Percentiles rank a stretch among this genome's conserved stretches.
Conservation (phyloP, 2,888 invertebrate genomes). For the Eristalinus aeneus region DNA sequence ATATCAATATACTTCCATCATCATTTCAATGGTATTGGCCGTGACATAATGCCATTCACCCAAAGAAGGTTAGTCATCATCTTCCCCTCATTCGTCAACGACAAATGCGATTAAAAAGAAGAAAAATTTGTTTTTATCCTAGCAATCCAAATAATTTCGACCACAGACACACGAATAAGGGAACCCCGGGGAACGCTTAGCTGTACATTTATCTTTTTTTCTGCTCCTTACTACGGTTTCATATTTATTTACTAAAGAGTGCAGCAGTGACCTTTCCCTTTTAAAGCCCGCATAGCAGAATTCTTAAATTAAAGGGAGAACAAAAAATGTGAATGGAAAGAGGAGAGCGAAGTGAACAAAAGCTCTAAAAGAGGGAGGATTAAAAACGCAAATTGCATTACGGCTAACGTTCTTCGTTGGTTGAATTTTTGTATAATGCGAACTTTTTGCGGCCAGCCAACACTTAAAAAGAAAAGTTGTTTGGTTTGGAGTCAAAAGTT, state of each 20-base stretch:
- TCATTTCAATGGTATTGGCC: not conserved
- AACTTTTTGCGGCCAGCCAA: slow-evolving; percentile 56
- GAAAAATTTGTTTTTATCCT: not conserved
- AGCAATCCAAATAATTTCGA: not conserved
- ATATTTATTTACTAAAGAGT: not conserved
- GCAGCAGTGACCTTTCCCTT: slow-evolving; percentile 17
- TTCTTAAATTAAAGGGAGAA: slow-evolving; percentile 6
- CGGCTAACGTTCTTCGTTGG: slow-evolving; percentile 39
- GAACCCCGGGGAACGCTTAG: slow-evolving; percentile 1
- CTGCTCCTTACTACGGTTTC: slow-evolving; percentile 5
- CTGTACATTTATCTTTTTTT: slow-evolving; percentile 47
- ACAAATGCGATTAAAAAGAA: not conserved
- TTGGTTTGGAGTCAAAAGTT: slow-evolving; percentile 53
- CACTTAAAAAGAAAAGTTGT: slow-evolving; percentile 52
- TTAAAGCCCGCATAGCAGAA: slow-evolving; percentile 19
- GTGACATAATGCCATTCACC: not conserved
- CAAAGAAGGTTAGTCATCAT: not conserved
- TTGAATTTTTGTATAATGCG: slow-evolving; percentile 42
- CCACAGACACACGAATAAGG: not conserved
- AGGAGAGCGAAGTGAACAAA: slow-evolving; percentile 30
- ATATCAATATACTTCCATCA: not conserved
- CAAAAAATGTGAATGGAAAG: slow-evolving; percentile 13
- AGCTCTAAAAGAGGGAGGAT: slow-evolving; percentile 20
- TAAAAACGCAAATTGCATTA: slow-evolving; percentile 63
- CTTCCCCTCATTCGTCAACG: not conserved